Conservation (phyloP, 2,888 invertebrate species). For the Elmis aenea region DNA sequence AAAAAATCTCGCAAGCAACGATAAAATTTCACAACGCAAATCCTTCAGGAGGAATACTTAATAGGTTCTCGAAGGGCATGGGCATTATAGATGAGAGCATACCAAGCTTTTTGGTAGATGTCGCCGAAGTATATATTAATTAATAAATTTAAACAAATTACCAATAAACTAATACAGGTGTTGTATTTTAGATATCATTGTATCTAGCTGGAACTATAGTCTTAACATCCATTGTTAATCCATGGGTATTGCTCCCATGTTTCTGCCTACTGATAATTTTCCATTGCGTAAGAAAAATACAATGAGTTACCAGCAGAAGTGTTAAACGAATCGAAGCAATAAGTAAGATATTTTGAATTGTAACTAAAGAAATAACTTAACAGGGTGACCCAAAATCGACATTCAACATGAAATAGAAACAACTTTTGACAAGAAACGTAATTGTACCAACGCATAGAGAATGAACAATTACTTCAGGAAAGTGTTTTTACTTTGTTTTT, state of each 20-base stretch:
- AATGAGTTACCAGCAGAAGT: constrained; percentile 50
- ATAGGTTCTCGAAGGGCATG: constrained; percentile 48
- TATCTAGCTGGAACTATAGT: constrained; percentile 64
- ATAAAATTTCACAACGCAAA: constrained; percentile 44
- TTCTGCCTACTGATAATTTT: constrained; percentile 58
- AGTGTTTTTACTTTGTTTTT: too few species aligned
- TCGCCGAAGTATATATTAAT: constrained; percentile 40
- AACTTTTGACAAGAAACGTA: too few species aligned
- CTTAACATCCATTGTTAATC: constrained; percentile 65
- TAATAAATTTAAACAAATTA: too few species aligned
- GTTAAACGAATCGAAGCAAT: constrained; percentile 64
- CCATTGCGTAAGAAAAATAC: constrained; percentile 33
- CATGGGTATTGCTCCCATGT: constrained; percentile 61
- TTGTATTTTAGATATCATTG: constrained; percentile 38
- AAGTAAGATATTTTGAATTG: too few species aligned
- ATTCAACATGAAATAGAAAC: too few species aligned
- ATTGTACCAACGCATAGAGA: too few species aligned
- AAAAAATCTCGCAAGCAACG: constrained; percentile 36
- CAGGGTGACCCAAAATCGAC: too few species aligned
- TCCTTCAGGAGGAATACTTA: constrained; percentile 42
- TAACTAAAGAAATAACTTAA: too few species aligned
- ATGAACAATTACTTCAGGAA: too few species aligned
- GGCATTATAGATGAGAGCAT: constrained; percentile 62
- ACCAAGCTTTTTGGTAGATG: constrained; percentile 40
- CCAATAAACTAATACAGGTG: too few species aligned